These are phyloP conservation scores for Alces alces DNA, from an alignment of 2,113 vertebrate genomes.

Conservation along the genomic window DNA sequence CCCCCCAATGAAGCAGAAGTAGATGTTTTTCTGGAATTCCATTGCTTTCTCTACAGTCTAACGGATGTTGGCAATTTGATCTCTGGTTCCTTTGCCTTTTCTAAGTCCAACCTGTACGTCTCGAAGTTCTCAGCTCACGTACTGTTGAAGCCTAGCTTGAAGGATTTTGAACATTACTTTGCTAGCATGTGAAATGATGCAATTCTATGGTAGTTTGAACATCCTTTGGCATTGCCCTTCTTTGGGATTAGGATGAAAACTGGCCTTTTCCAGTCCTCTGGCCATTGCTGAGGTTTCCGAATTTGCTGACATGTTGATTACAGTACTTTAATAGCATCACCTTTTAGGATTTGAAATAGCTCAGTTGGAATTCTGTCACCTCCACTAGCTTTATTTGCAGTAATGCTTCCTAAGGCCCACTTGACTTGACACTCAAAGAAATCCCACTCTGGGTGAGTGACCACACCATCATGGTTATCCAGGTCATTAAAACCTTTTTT, in stretches of 20 bases:
- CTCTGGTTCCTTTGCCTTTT: not conserved
- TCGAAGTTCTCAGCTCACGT: not conserved
- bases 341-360: not conserved
- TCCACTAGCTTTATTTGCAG: not conserved
- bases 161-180: not conserved
- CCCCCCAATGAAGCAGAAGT: not conserved
- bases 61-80: not conserved
- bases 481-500: not conserved
- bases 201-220: not conserved
- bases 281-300: not conserved
- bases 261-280: not conserved
- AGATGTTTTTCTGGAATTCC: not conserved
- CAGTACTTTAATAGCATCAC: not conserved
- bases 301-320: not conserved
- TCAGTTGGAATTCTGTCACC: not conserved
- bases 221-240: not conserved
- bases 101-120: not conserved
- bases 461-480: not conserved
- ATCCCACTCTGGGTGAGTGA: not conserved
- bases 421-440: not conserved
- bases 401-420: not conserved
- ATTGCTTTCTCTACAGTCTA: not conserved
- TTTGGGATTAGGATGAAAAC: not conserved
- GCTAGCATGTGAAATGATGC: not conserved
- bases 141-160: not conserved